Percentiles rank a stretch among this genome's conserved stretches.
These are phyloP conservation scores for Xestia rhomboidea DNA, from an alignment of 2,888 invertebrate genomes.

Conservation along the genomic window DNA sequence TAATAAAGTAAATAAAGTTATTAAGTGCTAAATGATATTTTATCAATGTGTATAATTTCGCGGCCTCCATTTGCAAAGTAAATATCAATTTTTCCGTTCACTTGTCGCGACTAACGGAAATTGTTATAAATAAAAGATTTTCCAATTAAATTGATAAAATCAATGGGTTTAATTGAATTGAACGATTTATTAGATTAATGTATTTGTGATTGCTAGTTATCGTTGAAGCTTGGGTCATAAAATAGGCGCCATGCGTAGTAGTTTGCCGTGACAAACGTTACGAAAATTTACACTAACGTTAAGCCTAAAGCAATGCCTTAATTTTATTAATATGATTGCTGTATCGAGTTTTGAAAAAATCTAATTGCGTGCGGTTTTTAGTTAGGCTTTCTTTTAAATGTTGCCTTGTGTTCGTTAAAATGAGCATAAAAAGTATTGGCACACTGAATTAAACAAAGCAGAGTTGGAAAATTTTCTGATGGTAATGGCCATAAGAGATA, in stretches of 20 bases:
- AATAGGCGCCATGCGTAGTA: not conserved
- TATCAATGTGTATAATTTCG: conserved; percentile 12
- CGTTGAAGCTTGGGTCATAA: not conserved
- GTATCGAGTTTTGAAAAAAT: not conserved
- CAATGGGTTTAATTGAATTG: conserved; percentile 51
- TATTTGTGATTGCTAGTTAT: conserved; percentile 17
- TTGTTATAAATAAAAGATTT: conserved; percentile 47
- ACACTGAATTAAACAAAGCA: too few relatives aligned
- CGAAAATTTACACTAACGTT: not conserved
- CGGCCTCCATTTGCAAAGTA: conserved; percentile 36
- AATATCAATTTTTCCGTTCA: conserved; percentile 50
- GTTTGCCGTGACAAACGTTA: not conserved
- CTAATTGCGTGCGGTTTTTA: not conserved
- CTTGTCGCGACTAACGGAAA: conserved; percentile 31
- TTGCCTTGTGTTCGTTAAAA: too few relatives aligned
- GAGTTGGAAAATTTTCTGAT: too few relatives aligned
- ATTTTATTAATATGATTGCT: not conserved
- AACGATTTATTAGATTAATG: conserved; percentile 30
- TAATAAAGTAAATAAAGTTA: conserved; percentile 32
- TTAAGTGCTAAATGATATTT: conserved; percentile 29
- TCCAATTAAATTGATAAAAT: conserved; percentile 51
- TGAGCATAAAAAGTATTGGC: too few relatives aligned
- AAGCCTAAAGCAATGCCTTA: too few relatives aligned
- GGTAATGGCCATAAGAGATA: too few relatives aligned
- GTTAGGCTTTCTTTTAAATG: not conserved